Conservation (phyloP, 1,140 invertebrate genomes). For the Caligus rogercresseyi region DNA sequence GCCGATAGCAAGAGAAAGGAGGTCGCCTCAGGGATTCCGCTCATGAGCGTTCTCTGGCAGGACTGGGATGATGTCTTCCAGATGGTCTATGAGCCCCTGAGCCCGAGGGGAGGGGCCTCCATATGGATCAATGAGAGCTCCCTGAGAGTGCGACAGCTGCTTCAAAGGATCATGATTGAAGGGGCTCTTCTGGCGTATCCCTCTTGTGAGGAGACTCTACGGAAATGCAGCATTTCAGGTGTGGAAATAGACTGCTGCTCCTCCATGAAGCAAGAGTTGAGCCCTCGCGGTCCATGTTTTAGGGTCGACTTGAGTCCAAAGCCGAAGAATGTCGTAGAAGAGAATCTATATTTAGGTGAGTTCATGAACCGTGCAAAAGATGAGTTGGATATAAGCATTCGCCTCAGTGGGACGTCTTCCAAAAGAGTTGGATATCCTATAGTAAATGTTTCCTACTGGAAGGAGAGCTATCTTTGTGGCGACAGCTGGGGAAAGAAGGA, state of each 20-base stretch:
- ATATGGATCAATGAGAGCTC: not conserved
- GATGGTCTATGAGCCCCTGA: not conserved
- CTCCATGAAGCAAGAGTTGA: not conserved
- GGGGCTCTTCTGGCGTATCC: not conserved
- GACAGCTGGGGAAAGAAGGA: slow-evolving; percentile 7
- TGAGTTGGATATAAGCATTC: slow-evolving; percentile 2
- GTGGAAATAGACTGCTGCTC: not conserved
- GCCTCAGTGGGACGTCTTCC: slow-evolving; percentile 3
- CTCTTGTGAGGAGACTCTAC: slow-evolving; percentile 6
- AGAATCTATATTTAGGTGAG: too few species aligned
- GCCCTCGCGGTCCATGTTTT: not conserved
- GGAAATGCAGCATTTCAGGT: not conserved
- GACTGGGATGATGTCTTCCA: not conserved
- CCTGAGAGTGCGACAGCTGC: not conserved
- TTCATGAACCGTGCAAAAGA: not conserved
- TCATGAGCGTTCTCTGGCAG: not conserved
- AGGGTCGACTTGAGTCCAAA: not conserved
- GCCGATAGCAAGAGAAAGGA: not conserved
- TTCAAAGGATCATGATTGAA: slow-evolving; percentile 13
- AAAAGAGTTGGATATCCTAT: slow-evolving; percentile 7
- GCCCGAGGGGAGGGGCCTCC: too few species aligned
- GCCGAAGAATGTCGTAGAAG: too few species aligned
- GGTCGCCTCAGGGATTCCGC: not conserved
- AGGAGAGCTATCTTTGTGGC: not conserved
- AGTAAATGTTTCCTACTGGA: not conserved